phyloP scores from a whole-genome alignment of 2,113 vertebrate species.

The Chinchilla lanigera region DNA sequence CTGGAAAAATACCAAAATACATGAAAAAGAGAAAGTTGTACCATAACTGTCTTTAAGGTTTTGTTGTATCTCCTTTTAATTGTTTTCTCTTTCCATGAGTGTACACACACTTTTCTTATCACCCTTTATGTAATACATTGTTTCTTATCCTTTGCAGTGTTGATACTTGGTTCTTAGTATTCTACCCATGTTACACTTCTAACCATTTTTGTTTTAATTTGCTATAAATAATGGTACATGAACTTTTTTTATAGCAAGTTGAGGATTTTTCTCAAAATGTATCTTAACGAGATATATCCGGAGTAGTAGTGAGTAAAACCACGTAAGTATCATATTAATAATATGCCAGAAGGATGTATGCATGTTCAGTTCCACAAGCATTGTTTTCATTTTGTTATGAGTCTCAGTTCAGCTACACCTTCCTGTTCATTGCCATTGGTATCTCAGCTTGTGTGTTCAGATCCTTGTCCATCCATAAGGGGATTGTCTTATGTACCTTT shows the following conservation, averaged over 20 bases:
- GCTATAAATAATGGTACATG: not conserved
- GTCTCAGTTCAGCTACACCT: not conserved
- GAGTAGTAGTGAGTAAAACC: not conserved
- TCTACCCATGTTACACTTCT: not conserved
- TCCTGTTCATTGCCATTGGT: not conserved
- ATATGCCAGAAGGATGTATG: not conserved
- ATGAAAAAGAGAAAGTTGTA: not conserved
- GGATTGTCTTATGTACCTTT: not conserved
- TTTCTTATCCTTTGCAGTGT: not conserved
- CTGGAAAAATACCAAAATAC: conserved; percentile 19
- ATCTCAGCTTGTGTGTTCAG: not conserved
- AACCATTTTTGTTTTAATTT: not conserved
- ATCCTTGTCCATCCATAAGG: not conserved
- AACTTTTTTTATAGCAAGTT: not conserved
- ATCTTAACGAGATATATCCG: not conserved
- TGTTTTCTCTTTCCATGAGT: not conserved
- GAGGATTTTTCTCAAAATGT: conserved; percentile 12
- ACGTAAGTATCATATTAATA: not conserved
- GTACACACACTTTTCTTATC: not conserved
- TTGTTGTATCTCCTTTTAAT: not conserved
- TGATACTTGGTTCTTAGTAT: not conserved
- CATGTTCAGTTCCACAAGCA: not conserved
- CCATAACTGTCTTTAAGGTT: not conserved
- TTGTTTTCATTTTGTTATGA: not conserved
- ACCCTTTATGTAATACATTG: not conserved